A percentile compares a stretch with the other conserved stretches of the same genome.
Conservation (phyloP, 1,140 invertebrate species). For the fruit fly (Drosophila melanogaster) region DNA sequence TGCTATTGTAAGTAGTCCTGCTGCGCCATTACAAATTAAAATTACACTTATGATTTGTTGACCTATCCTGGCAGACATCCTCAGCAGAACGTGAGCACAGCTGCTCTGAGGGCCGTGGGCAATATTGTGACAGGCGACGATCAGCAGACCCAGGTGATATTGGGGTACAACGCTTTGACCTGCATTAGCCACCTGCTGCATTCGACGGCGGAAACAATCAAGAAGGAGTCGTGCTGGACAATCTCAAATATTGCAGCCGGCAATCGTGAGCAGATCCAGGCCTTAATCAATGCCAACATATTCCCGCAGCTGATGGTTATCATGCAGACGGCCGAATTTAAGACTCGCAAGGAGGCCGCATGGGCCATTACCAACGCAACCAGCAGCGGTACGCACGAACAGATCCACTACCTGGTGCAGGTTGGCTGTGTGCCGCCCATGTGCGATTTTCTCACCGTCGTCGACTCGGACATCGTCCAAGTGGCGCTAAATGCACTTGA, state of each 20-base stretch:
- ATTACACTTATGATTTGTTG: neutral
- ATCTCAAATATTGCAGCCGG: slow-evolving; percentile 99
- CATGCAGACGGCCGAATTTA: slow-evolving; percentile 96
- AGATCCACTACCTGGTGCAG: slow-evolving; percentile 90
- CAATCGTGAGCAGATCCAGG: slow-evolving; percentile 96
- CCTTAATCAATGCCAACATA: slow-evolving; percentile 97
- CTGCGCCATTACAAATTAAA: neutral
- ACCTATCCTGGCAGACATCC: slow-evolving; percentile 88
- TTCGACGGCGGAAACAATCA: slow-evolving; percentile 92
- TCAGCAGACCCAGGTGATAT: slow-evolving; percentile 96
- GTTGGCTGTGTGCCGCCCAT: slow-evolving; percentile 95
- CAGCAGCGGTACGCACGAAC: slow-evolving; percentile 96
- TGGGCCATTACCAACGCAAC: slow-evolving; percentile 99
- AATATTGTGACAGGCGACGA: slow-evolving; percentile 99
- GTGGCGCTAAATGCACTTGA: slow-evolving; percentile 98
- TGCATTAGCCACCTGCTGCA: slow-evolving; percentile 93
- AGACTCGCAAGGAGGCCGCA: slow-evolving; percentile 98
- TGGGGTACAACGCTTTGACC: slow-evolving; percentile 95
- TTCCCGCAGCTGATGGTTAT: slow-evolving; percentile 97
- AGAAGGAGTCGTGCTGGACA: slow-evolving; percentile 99
- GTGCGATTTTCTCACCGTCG: slow-evolving; percentile 96
- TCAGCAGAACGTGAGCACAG: slow-evolving; percentile 96
- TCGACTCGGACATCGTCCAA: slow-evolving; percentile 98
- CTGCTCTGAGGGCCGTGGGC: slow-evolving; percentile 96
- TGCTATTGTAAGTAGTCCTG: slow-evolving; percentile 90